Conservation (phyloP, 2,113 vertebrate genomes). For the Cynocephalus volans region DNA sequence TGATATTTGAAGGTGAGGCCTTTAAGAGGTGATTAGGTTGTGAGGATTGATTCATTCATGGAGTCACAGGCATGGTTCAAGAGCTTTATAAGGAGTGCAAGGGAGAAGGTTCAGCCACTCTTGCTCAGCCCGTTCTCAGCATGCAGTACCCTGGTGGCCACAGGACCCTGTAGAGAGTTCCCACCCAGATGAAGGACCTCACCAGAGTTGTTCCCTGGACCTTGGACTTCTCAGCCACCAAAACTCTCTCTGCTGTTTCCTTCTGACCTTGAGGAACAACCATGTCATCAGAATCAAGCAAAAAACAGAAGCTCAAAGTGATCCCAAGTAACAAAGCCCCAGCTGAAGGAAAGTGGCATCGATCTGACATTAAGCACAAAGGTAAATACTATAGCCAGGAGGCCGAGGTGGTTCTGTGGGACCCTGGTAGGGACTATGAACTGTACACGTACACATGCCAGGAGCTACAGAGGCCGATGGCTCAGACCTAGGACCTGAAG, state of each 20-base stretch:
- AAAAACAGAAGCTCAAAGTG: constrained; percentile 98
- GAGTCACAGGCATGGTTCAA: too few relatives aligned
- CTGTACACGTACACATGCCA: constrained; percentile 97
- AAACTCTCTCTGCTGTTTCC: neutral
- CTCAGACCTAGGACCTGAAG: constrained; percentile 98
- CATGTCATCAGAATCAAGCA: constrained; percentile 93
- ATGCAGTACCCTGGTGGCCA: too few relatives aligned
- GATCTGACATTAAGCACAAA: constrained; percentile 94
- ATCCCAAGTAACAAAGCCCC: constrained; percentile 93
- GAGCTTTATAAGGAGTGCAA: too few relatives aligned
- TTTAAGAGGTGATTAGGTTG: too few relatives aligned
- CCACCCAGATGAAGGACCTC: too few relatives aligned
- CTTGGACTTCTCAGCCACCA: too few relatives aligned
- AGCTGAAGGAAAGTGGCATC: constrained; percentile 92
- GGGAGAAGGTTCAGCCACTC: too few relatives aligned
- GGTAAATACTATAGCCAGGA: constrained; percentile 95
- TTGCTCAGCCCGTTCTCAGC: too few relatives aligned
- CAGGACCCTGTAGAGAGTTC: too few relatives aligned
- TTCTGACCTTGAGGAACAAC: constrained; percentile 27
- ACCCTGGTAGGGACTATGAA: constrained; percentile 94
- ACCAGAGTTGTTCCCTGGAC: too few relatives aligned
- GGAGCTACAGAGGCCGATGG: constrained; percentile 95
- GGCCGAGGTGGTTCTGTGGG: constrained; percentile 94
- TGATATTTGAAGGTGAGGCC: too few relatives aligned
- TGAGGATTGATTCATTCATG: too few relatives aligned